Evolutionary conservation across 2,888 invertebrate genomes (phyloP).

Genomic region (Mythimna impura): DNA sequence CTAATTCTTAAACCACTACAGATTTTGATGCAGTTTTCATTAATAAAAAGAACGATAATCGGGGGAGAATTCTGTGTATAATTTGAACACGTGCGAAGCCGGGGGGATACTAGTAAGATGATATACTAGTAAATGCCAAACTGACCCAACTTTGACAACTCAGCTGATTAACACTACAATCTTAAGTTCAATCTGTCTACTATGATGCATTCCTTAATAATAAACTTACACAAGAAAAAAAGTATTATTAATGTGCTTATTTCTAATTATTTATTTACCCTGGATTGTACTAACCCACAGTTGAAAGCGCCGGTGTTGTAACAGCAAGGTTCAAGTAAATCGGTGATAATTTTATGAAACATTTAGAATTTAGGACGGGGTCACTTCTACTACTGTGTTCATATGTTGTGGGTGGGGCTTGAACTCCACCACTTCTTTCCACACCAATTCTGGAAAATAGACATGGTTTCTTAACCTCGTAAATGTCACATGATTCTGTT

Average conservation of each 20-base stretch:
- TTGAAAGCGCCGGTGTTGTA: slow-evolving; percentile 48
- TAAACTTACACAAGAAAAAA: slow-evolving; percentile 18
- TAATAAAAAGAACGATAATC: too few relatives aligned
- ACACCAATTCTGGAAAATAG: slow-evolving; percentile 92
- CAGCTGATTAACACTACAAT: background rate
- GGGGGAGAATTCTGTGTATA: too few relatives aligned
- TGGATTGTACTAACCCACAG: slow-evolving; percentile 62
- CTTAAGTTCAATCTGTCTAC: slow-evolving; percentile 8
- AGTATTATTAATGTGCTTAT: slow-evolving; percentile 34
- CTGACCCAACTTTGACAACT: background rate
- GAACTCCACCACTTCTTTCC: slow-evolving; percentile 95
- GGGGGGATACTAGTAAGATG: too few relatives aligned
- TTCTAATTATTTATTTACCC: slow-evolving; percentile 57
- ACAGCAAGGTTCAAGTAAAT: slow-evolving; percentile 46
- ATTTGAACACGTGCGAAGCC: too few relatives aligned
- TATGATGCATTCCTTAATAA: slow-evolving; percentile 1
- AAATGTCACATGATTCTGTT: too few relatives aligned
- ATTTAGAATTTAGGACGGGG: slow-evolving; percentile 74
- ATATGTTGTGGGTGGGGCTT: slow-evolving; percentile 92
- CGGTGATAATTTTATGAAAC: slow-evolving; percentile 13
- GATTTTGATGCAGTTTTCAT: too few relatives aligned
- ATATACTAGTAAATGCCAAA: slow-evolving; percentile 3
- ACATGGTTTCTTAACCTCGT: background rate
- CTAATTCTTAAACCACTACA: too few relatives aligned
- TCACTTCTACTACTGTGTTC: slow-evolving; percentile 87